Evolutionary conservation across 2,797 vertebrate species (phyloP).

Genomic region (Rousettus madagascariensis): DNA sequence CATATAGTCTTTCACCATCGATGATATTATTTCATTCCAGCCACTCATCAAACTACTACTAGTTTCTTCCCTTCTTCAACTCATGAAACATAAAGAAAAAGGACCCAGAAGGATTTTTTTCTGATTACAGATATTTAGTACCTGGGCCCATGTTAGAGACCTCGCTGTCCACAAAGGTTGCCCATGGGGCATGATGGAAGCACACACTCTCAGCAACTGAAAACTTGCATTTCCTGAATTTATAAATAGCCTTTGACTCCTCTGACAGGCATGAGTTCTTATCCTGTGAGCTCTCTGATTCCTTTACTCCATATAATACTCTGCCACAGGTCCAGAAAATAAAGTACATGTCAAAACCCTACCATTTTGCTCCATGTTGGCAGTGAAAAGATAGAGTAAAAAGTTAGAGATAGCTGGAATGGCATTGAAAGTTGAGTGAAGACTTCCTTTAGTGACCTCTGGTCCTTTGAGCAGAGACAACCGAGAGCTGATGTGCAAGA

Average conservation of each 20-base stretch:
- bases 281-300: background rate
- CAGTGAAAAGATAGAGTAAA: slow-evolving; percentile 15
- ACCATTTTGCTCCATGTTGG: background rate
- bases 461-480: background rate
- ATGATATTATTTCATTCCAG: background rate
- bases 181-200: background rate
- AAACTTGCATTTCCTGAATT: background rate
- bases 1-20: background rate
- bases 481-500: background rate
- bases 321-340: background rate
- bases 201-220: background rate
- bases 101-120: background rate
- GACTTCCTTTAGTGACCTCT: background rate
- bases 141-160: background rate
- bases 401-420: background rate
- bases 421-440: background rate
- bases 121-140: background rate
- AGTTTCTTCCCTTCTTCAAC: background rate
- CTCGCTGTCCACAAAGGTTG: background rate
- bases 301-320: background rate
- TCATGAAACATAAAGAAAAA: background rate
- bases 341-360: slow-evolving; percentile 23
- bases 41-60: background rate
- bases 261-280: background rate
- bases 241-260: background rate